Evolutionary conservation across 2,888 invertebrate species (phyloP), one percentile per base, ranked within the genome.

Genomic region (Machimus rusticus): DNA sequence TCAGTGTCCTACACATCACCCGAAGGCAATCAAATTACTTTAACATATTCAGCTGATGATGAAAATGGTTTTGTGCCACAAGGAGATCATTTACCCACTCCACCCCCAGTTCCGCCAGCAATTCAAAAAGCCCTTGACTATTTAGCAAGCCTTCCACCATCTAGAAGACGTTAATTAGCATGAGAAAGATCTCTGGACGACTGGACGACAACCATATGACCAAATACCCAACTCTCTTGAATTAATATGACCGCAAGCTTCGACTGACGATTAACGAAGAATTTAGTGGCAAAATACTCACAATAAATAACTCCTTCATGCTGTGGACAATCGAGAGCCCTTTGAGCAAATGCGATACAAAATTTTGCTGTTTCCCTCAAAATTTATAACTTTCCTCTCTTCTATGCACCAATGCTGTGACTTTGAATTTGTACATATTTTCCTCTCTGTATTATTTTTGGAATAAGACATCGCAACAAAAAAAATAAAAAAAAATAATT

Each of bases 81-180:
- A 88, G 96, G 96, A 23, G 95, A 94, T 34, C 96, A 96, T 93
- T 92, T 96, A 89, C 96, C 96, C 6, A 96, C 96, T 14, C 95
- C 96, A 14, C 96, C 96, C n/a, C 96, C 96, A 89, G 95, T 95
- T 88, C 96, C 96, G 87, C 95, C 95, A 91, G 95, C 95, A 91
- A 96, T 96, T 89, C 95, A 95, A 91, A 95, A 95, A 92, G 96
- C 96, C 43, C 93, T 96, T 66, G 96, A 96, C 90, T 96, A 94
- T 92, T 93, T 95, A 89, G 95, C 95, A 16, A 94, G 95, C 3
- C 93, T 95, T 88, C 95, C 95, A 57, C 94, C 95, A 88, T 89
- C 91, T 28, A 93, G 94, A 91, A 91, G 5, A 55, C 66, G 19
- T 43, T n/a, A 87, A 88, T 86, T 86, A 79, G 77, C 88, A 28